Base-by-base conservation (phyloP, 1,140 invertebrate species). In the Brachionus manjavacas region DNA sequence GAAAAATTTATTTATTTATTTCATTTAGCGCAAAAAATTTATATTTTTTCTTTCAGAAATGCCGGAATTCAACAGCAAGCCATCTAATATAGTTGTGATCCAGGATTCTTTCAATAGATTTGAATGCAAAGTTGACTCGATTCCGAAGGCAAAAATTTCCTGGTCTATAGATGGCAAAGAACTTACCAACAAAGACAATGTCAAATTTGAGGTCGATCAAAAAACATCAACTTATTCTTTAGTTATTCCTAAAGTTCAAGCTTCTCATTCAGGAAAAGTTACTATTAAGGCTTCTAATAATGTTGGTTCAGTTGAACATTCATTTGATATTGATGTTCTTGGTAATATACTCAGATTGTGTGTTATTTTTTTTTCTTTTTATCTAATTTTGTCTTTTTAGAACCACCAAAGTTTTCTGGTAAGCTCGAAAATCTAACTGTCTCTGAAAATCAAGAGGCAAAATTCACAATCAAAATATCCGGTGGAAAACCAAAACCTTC, bases 111-210 rank as follows among this genome's bases (percentile, higher is more conserved):
- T 14, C 2, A 43, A 2, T 3, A 60, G 25, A 60, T 96, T 97
- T 91, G 95, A 96, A 91, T 96, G 95, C 90, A 92, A 94, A 86
- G 94, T 97, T 86, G 94, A 95, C 87, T 95, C 95, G 84, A 94
- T 96, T 90, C 95, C 95, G 23, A 92, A 93, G 87, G 95, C 95
- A 84, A 92, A 92, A 85, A 94, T 97, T 70, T 91, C 92, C 85
- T 97, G 95, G 95, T 96, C 93, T 90, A 94, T 95, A 89, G 94
- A 95, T 91, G 94, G 93, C 83, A 93, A 86, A 93, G 93, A 86
- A 94, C 23, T 84, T n/a, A 39, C 55, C 11, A 41, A 4, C 7
- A 80, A 80, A 64, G 78, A 80, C 9, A 41, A 41, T 9, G 46
- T 80, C 9, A 80, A 80, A 41, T 80, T 80, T 16, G 78, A 80